These are phyloP conservation scores for Bactericera cockerelli DNA, from an alignment of 1,140 invertebrate species.

Conservation along the genomic window DNA sequence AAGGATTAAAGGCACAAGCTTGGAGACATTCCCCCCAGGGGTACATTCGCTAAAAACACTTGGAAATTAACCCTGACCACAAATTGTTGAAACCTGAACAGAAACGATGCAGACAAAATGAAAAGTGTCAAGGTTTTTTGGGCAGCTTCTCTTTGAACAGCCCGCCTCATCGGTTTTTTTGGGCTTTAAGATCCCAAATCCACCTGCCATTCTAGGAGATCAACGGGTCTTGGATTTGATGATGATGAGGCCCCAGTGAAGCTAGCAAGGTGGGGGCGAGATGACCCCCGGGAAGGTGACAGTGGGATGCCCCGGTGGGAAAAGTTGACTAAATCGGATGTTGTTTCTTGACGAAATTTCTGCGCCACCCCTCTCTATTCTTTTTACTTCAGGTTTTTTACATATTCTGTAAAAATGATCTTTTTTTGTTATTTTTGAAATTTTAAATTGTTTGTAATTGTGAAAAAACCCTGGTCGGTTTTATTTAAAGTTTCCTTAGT, in stretches of 20 bases:
- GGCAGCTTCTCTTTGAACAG: conserved; percentile 83
- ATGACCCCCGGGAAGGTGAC: conserved; percentile 63
- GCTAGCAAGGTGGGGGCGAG: conserved; percentile 43
- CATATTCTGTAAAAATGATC: no score
- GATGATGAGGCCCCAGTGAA: conserved; percentile 69
- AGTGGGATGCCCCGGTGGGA: conserved; percentile 92
- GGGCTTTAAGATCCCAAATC: conserved; percentile 76
- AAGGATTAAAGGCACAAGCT: conserved; percentile 94
- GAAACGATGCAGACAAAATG: conserved; percentile 88
- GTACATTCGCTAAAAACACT: conserved; percentile 92
- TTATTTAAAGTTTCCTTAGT: no score
- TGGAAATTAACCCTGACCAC: conserved; percentile 97
- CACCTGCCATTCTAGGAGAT: conserved; percentile 83
- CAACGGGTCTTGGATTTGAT: conserved; percentile 91
- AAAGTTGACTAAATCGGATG: conserved; percentile 74
- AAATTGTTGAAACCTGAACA: conserved; percentile 81
- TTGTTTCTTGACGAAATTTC: no score
- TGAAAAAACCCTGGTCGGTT: no score
- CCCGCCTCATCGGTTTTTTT: conserved; percentile 80
- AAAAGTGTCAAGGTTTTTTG: conserved; percentile 90
- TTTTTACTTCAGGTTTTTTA: no score
- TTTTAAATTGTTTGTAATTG: no score
- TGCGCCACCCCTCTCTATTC: no score
- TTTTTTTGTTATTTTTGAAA: no score
- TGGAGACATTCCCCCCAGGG: conserved; percentile 92